A percentile compares a stretch with the other conserved stretches of the same genome.
Evolutionary conservation across 2,113 vertebrate genomes (phyloP).

Genomic region (Laterallus jamaicensis): DNA sequence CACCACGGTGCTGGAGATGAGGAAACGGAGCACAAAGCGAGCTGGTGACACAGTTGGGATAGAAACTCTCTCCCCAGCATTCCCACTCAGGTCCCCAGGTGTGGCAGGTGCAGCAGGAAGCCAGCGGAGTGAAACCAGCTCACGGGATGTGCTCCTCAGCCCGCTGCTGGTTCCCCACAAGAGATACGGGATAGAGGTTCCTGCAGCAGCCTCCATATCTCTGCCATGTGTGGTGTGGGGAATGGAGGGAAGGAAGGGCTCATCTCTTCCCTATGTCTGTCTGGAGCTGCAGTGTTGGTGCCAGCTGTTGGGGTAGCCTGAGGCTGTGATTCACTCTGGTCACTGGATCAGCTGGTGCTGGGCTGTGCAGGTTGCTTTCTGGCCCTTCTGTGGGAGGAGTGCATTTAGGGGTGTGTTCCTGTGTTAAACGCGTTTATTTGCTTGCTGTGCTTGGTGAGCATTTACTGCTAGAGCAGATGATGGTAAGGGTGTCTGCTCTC

Average conservation of each 20-base stretch:
- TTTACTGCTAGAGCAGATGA: background rate
- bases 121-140: background rate
- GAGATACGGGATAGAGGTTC: rapidly evolving
- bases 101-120: background rate
- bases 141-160: background rate
- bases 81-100: background rate
- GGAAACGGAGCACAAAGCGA: background rate
- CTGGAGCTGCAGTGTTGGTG: background rate
- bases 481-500: background rate
- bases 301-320: background rate
- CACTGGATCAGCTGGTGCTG: background rate
- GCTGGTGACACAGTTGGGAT: background rate
- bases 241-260: background rate
- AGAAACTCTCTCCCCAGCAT: background rate
- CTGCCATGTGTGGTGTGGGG: rapidly evolving
- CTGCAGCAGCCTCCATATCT: background rate
- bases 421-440: background rate
- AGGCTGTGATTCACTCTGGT: background rate
- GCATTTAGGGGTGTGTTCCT: background rate
- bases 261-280: rapidly evolving
- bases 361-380: background rate
- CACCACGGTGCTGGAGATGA: background rate
- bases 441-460: background rate
- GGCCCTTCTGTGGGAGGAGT: background rate
- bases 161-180: background rate